Evolutionary conservation across 37 sponge, comb jelly and placozoan genomes (phyloP).

Genomic region (Bolinopsis microptera): DNA sequence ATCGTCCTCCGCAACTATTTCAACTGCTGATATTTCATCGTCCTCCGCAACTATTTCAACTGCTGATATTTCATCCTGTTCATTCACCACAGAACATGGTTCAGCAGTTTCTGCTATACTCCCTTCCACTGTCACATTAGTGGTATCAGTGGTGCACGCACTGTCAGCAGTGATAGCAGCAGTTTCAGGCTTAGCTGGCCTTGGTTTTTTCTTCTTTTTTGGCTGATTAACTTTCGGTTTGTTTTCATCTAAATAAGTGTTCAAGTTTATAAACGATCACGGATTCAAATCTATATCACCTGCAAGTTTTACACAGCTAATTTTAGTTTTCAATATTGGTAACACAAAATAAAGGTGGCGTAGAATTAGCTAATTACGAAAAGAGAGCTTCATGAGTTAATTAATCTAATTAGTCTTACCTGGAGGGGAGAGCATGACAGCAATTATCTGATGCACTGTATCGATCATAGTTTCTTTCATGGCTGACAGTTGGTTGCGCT

Average conservation of each 20-base stretch:
- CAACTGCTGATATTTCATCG: no score
- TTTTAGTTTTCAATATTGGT: no score
- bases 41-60: no score
- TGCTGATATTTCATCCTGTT: no score
- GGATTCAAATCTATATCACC: background rate
- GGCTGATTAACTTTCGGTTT: background rate
- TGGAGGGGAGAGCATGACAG: background rate
- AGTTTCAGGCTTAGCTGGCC: background rate
- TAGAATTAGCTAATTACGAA: no score
- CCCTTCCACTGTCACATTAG: background rate
- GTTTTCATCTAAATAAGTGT: background rate
- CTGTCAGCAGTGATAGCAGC: background rate
- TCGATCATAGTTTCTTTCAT: slow-evolving; percentile 29
- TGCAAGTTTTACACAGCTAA: no score
- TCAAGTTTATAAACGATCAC: background rate
- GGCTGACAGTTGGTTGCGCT: background rate
- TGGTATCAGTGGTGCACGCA: background rate
- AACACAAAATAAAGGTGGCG: no score
- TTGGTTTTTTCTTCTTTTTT: background rate
- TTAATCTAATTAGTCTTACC: no score
- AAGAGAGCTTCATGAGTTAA: no score
- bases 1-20: no score
- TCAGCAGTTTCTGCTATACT: no score
- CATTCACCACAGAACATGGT: no score
- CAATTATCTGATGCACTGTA: background rate